Evolutionary conservation across 2,888 invertebrate genomes (phyloP).

Genomic region (Microplitis deprimator): DNA sequence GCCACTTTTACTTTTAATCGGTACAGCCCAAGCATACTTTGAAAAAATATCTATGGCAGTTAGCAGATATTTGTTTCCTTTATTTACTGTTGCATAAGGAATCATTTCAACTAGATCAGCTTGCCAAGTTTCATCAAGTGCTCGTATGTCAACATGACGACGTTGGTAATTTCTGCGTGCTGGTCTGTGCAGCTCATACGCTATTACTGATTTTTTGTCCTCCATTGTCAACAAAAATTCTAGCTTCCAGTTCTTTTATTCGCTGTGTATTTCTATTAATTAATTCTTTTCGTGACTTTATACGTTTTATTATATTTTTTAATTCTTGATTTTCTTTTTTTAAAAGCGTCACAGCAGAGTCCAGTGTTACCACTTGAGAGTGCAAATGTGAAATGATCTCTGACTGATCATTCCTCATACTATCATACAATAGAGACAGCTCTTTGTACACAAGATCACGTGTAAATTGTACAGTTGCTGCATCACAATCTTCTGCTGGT

Average conservation of each 20-base stretch:
- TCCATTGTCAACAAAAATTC: no score
- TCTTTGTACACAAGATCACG: neutral
- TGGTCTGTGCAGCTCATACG: no score
- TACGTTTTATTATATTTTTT: no score
- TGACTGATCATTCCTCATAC: slow-evolving; percentile 7
- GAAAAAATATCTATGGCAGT: slow-evolving; percentile 47
- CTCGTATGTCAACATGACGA: no score
- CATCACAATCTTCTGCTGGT: slow-evolving; percentile 25
- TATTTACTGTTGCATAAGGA: slow-evolving; percentile 59
- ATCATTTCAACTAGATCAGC: slow-evolving; percentile 57
- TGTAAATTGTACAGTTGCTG: slow-evolving; percentile 2
- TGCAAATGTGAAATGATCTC: slow-evolving; percentile 48
- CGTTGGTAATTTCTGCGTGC: no score
- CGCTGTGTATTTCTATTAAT: no score
- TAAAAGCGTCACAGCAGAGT: no score
- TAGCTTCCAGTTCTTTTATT: neutral
- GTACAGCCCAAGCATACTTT: slow-evolving; percentile 39
- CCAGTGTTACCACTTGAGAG: neutral
- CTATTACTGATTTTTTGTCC: no score
- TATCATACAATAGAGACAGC: neutral
- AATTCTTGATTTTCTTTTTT: no score
- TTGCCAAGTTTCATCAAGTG: no score
- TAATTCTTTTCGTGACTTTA: no score
- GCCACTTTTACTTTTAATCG: slow-evolving; percentile 62
- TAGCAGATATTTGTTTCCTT: slow-evolving; percentile 61